Percentiles rank a stretch among this genome's conserved stretches.
Conservation (phyloP, 2,888 invertebrate genomes). For the Lasioglossum lativentre region DNA sequence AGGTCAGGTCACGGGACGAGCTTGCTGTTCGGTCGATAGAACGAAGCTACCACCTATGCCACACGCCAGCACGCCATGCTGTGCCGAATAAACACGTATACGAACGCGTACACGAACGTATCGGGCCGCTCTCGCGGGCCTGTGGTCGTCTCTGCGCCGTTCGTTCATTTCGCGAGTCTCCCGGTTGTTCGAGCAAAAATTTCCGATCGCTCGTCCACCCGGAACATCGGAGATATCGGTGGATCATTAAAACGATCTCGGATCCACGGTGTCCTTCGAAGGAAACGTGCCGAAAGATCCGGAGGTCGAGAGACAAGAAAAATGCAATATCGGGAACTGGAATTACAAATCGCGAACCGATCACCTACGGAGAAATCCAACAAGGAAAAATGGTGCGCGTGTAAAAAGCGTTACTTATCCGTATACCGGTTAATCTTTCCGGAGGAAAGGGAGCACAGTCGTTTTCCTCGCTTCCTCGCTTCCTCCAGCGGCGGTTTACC, state of each 20-base stretch:
- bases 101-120: conserved; percentile 10
- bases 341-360: neutral
- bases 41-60: conserved; percentile 73
- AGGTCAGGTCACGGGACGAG: conserved; percentile 84
- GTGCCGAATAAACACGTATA: conserved; percentile 66
- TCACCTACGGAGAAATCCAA: neutral
- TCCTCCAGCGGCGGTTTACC: conserved; percentile 47
- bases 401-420: too few species aligned
- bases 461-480: conserved; percentile 25
- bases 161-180: neutral
- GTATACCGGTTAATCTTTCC: neutral
- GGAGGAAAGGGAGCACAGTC: neutral
- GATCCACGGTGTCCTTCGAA: neutral
- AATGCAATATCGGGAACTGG: neutral
- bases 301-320: neutral
- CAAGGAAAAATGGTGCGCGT: neutral
- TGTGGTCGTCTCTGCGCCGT: neutral
- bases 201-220: too few species aligned
- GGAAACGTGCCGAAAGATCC: neutral
- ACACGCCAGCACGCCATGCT: conserved; percentile 51
- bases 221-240: too few species aligned
- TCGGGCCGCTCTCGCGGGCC: neutral
- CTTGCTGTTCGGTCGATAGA: conserved; percentile 74
- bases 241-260: too few species aligned
- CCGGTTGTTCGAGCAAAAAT: neutral